Evolutionary conservation across 2,888 invertebrate species (phyloP).

Genomic region (Coleophora deauratella): DNA sequence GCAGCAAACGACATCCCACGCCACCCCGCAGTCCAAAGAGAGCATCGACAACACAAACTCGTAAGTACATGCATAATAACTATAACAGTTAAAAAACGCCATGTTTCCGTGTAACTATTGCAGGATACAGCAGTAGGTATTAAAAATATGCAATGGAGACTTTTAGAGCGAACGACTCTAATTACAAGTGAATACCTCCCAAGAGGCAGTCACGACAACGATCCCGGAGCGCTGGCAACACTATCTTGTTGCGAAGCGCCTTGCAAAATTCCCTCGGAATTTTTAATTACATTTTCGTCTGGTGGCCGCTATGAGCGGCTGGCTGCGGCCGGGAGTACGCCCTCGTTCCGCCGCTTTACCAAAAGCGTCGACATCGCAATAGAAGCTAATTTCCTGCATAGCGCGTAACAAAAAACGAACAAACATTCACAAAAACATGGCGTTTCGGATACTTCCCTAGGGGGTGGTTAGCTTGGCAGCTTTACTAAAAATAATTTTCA

Average conservation of each 20-base stretch:
- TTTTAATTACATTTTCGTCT: conserved; percentile 74
- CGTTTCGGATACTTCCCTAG: conserved; percentile 40
- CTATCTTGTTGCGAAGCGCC: conserved; percentile 69
- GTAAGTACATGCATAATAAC: conserved; percentile 13
- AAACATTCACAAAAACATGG: conserved; percentile 51
- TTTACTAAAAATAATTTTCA: conserved; percentile 20
- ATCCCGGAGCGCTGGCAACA: conserved; percentile 54
- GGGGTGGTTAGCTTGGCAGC: conserved; percentile 28
- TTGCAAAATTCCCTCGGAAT: conserved; percentile 71
- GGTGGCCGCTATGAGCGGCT: conserved; percentile 60
- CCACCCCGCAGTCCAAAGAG: conserved; percentile 7
- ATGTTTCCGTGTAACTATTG: conserved; percentile 31
- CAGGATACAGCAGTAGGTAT: conserved; percentile 24
- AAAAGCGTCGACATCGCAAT: conserved; percentile 72
- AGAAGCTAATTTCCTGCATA: conserved; percentile 74
- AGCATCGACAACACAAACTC: conserved; percentile 22
- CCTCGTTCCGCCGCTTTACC: conserved; percentile 68
- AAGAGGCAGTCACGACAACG: conserved; percentile 65
- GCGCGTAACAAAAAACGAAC: conserved; percentile 61
- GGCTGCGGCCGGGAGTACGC: conserved; percentile 44
- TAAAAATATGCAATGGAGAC: conserved; percentile 50
- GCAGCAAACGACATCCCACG: conserved; percentile 4
- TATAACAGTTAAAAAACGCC: conserved; percentile 17
- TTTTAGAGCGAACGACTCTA: conserved; percentile 58
- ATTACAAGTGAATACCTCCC: conserved; percentile 68